Conservation (phyloP, 2,888 invertebrate species). For the Capitulum mitella region DNA sequence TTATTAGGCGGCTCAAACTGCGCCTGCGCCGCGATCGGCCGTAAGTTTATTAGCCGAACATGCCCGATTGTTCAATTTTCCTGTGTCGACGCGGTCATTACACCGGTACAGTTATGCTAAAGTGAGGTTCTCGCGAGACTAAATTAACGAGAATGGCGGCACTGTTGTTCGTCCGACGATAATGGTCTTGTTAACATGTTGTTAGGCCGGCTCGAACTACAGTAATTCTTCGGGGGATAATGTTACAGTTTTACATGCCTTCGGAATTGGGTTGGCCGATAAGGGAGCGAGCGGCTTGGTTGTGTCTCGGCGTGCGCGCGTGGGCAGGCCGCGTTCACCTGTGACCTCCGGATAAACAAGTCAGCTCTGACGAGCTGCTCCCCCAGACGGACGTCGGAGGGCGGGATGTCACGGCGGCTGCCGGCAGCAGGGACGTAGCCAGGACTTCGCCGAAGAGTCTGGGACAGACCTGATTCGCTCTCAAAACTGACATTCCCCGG, state of each 20-base stretch:
- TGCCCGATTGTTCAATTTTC: conserved; percentile 12
- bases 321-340: not conserved
- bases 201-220: conserved; percentile 16
- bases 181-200: conserved; percentile 25
- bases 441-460: too few species aligned
- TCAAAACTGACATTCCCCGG: too few species aligned
- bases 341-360: not conserved
- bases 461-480: too few species aligned
- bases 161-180: not conserved
- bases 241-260: conserved; percentile 7
- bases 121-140: not conserved
- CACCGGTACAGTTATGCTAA: not conserved
- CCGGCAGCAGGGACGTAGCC: too few species aligned
- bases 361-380: too few species aligned
- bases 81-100: not conserved
- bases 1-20: not conserved
- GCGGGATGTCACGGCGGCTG: too few species aligned
- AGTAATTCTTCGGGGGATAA: not conserved
- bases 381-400: too few species aligned
- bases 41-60: conserved; percentile 11
- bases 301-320: not conserved
- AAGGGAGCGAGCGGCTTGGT: not conserved
- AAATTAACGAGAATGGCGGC: not conserved
- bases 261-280: not conserved
- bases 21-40: not conserved